Conservation (phyloP, 2,888 invertebrate species). For the Elmis aenea region DNA sequence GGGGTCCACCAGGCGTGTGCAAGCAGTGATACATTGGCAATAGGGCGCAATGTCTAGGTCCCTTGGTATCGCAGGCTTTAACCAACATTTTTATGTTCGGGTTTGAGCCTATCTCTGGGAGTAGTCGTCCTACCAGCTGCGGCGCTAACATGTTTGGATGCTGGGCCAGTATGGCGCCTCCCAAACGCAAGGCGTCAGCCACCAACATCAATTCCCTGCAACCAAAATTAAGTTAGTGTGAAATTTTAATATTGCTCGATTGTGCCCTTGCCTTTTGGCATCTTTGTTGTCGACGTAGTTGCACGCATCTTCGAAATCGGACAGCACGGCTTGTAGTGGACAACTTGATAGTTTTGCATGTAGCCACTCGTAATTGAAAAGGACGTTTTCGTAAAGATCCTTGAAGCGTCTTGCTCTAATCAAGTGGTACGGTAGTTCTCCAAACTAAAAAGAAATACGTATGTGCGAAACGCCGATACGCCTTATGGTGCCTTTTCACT, state of each 20-base stretch:
- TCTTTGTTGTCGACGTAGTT: conserved; percentile 76
- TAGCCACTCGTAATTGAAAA: conserved; percentile 97
- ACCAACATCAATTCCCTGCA: conserved; percentile 83
- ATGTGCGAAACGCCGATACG: too few relatives aligned
- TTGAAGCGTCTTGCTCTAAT: conserved; percentile 85
- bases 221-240: conserved; percentile 13
- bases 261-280: conserved; percentile 63
- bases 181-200: conserved; percentile 87
- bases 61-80: conserved; percentile 85
- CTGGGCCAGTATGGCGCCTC: conserved; percentile 86
- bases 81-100: conserved; percentile 81
- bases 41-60: conserved; percentile 83
- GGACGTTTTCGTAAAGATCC: conserved; percentile 84
- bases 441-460: conserved; percentile 79
- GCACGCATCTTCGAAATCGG: conserved; percentile 93
- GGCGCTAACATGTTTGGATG: conserved; percentile 96
- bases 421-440: conserved; percentile 92
- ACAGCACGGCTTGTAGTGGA: conserved; percentile 88
- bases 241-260: background rate
- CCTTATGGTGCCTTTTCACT: too few relatives aligned
- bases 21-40: conserved; percentile 92
- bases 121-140: conserved; percentile 83
- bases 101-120: conserved; percentile 84
- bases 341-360: conserved; percentile 94
- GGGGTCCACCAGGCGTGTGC: conserved; percentile 97